phyloP scores from a whole-genome alignment of 35 echinoderm and acorn worm species.

The Ophioderma brevispina region DNA sequence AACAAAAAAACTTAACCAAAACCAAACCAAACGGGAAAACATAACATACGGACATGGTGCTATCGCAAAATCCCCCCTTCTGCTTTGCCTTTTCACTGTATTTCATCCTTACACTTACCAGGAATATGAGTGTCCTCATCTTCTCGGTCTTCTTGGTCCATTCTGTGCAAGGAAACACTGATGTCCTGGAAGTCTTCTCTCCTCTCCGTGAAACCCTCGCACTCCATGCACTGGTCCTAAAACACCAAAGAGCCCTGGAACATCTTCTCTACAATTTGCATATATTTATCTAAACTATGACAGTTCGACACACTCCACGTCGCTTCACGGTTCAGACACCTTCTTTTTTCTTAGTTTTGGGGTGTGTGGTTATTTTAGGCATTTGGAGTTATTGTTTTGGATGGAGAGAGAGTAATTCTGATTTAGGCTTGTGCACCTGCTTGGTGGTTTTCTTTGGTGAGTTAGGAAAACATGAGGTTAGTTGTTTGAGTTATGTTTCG shows the following conservation, averaged over 20 bases:
- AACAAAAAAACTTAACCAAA: no score
- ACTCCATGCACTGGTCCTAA: constrained; percentile 82
- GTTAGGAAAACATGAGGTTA: not conserved
- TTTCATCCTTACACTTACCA: not conserved
- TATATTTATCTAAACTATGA: not conserved
- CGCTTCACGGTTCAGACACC: not conserved
- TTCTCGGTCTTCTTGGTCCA: constrained; percentile 5
- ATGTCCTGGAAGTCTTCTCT: constrained; percentile 95
- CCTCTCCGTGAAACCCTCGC: constrained; percentile 82
- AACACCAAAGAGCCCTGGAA: constrained; percentile 86
- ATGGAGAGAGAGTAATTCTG: not conserved
- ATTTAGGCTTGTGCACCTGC: no score
- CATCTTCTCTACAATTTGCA: constrained; percentile 38
- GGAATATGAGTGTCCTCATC: constrained; percentile 46
- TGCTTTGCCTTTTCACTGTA: no score
- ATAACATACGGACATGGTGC: no score
- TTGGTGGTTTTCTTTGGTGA: not conserved
- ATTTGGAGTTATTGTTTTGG: not conserved
- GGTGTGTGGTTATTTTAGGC: not conserved
- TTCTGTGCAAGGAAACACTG: constrained; percentile 79
- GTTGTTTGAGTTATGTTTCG: not conserved
- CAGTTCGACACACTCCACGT: not conserved
- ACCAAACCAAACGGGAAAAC: no score
- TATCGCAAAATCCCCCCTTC: no score
- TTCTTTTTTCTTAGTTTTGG: no score